Conservation (phyloP, 2,113 vertebrate species). For the Barbus barbus region DNA sequence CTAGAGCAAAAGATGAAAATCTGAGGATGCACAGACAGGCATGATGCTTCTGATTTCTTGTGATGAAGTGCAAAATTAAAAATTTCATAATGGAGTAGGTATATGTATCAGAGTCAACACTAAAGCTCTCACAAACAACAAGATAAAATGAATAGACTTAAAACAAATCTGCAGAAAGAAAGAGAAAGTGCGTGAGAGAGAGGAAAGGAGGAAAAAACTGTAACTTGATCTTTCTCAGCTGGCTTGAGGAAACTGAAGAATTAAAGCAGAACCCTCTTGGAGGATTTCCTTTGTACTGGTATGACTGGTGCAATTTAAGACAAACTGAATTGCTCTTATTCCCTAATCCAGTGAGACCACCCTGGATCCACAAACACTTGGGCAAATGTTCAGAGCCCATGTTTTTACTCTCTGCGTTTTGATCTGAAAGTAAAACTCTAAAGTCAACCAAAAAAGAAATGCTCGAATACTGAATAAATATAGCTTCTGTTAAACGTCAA, state of each 20-base stretch:
- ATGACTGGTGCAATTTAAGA: constrained; percentile 30
- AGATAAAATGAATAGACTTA: background rate
- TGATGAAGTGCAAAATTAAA: background rate
- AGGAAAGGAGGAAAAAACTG: background rate
- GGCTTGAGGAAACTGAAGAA: constrained; percentile 19
- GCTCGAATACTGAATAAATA: background rate
- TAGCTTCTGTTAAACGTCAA: background rate
- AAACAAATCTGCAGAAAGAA: background rate
- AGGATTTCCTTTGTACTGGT: constrained; percentile 28
- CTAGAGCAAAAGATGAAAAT: background rate
- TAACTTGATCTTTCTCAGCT: constrained; percentile 39
- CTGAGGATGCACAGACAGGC: background rate
- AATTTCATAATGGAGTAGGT: background rate
- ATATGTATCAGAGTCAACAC: background rate
- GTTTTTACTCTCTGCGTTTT: background rate
- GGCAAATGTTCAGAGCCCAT: constrained; percentile 16
- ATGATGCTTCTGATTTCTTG: background rate
- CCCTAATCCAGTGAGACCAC: constrained; percentile 25
- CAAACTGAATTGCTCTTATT: constrained; percentile 26
- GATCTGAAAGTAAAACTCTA: constrained; percentile 12
- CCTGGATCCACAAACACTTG: constrained; percentile 7
- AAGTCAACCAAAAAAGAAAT: background rate
- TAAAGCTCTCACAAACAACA: background rate
- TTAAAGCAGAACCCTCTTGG: constrained; percentile 20
- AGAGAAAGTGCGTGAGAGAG: background rate